Base-by-base conservation (phyloP, 2,113 vertebrate genomes). In the Lophotis ruficrista region DNA sequence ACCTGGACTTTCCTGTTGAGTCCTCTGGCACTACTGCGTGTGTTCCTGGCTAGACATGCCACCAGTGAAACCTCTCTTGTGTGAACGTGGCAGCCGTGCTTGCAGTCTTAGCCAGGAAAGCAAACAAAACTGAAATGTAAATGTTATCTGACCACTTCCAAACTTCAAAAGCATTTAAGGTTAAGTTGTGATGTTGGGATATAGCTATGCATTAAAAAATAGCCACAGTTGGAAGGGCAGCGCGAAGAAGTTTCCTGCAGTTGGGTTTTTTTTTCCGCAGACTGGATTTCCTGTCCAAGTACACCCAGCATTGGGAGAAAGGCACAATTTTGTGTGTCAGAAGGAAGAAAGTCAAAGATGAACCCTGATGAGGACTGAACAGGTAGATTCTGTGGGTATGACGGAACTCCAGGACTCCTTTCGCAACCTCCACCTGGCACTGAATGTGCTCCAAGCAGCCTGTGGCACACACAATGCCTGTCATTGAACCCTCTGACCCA, bases 51-150 rank as follows among this genome's bases (percentile, higher is more conserved):
- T 35, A 85, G 71, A 83, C 68, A 7, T 4, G 7, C 58, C 45
- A 19, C 14, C 31, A 58, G 64, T 58, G 69, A 88, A 93, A 79
- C 62, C 70, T 83, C 53, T 71, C 64, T 27, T n/a, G 54, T 61
- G 56, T 47, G 70, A 89, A 58, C 6, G 7, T 58, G 68, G 71
- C 0, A 0, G 76, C 43, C 9, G 13, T 78, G 85, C 27, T 2
- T 35, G 51, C 51, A 53, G 48, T 21, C 56, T 56, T 18, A 93
- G 79, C 76, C 88, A 89, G 72, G n/a, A 80, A 83, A 72, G 72
- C 70, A 96, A 96, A 93, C 45, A 71, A 31, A 89, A 86, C 56
- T 14, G 43, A 93, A 96, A 87, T n/a, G 68, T 33, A 94, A 86
- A 83, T 81, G 58, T 77, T 87, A 87, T 70, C 92, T 64, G 33